Conservation (phyloP, 2,888 invertebrate genomes). For the Hydrotaea cyrtoneurina region DNA sequence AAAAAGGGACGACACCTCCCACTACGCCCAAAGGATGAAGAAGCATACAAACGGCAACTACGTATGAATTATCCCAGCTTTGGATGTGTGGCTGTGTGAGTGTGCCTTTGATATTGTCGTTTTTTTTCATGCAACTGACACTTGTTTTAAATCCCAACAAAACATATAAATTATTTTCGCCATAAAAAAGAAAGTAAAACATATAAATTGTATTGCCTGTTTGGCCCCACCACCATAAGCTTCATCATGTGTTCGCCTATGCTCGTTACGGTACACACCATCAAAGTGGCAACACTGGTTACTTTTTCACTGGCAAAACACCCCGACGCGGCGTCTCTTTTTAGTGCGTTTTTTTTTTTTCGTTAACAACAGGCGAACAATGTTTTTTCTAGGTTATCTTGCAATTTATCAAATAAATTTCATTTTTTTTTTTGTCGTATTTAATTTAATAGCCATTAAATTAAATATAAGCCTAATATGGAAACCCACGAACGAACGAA, state of each 20-base stretch:
- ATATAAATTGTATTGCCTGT: constrained; percentile 49
- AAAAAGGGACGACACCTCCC: not conserved
- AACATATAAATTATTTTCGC: constrained; percentile 62
- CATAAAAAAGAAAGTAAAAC: constrained; percentile 49
- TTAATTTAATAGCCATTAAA: constrained; percentile 59
- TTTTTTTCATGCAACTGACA: constrained; percentile 60
- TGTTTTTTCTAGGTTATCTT: constrained; percentile 48
- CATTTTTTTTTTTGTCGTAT: constrained; percentile 33
- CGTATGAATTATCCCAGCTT: constrained; percentile 19
- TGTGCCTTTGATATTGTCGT: not conserved
- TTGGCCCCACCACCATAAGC: constrained; percentile 5
- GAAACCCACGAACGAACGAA: not conserved
- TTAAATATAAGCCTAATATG: constrained; percentile 50
- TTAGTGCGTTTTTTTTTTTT: not conserved
- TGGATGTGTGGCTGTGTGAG: not conserved
- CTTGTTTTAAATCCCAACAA: constrained; percentile 61
- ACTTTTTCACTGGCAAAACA: not conserved
- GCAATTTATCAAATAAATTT: constrained; percentile 56
- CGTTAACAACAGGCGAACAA: not conserved
- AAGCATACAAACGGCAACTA: not conserved
- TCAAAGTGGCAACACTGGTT: not conserved
- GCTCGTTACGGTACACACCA: not conserved
- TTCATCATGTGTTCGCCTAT: not conserved
- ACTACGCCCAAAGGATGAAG: not conserved
- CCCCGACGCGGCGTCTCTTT: not conserved